Conservation (phyloP, 2,113 vertebrate genomes). For the Takifugu flavidus region DNA sequence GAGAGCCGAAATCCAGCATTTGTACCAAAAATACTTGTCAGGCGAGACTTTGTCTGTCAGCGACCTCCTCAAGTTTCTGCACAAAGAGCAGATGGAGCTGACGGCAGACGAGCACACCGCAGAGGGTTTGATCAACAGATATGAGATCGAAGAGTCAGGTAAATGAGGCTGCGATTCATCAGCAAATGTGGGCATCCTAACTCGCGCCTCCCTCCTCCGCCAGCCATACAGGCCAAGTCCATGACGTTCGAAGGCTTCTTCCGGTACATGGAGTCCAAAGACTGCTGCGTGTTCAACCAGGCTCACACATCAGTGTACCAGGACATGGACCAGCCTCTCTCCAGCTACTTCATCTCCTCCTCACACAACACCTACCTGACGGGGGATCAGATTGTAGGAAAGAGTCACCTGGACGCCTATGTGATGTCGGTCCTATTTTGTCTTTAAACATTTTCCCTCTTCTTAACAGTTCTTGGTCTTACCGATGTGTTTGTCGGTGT, state of each 20-base stretch:
- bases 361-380: conserved; percentile 89
- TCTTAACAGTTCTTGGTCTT: conserved; percentile 26
- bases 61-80: conserved; percentile 59
- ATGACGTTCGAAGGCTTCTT: conserved; percentile 84
- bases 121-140: conserved; percentile 61
- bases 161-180: conserved; percentile 8
- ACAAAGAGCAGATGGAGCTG: conserved; percentile 57
- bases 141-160: conserved; percentile 69
- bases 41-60: conserved; percentile 26
- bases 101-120: conserved; percentile 41
- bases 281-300: conserved; percentile 74
- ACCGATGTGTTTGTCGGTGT: conserved; percentile 9
- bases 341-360: conserved; percentile 83
- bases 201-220: conserved; percentile 8
- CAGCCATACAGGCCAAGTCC: conserved; percentile 71
- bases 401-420: conserved; percentile 65
- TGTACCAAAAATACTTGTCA: conserved; percentile 44
- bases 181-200: too few species aligned
- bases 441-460: conserved; percentile 16
- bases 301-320: conserved; percentile 74
- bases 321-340: conserved; percentile 80
- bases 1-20: conserved; percentile 54
- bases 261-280: conserved; percentile 79
- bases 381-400: conserved; percentile 76
- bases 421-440: conserved; percentile 43